A percentile compares a stretch with the other conserved stretches of the same genome.
Evolutionary conservation across 2,113 vertebrate species (phyloP).

Genomic region (Dryoscopus gambensis): DNA sequence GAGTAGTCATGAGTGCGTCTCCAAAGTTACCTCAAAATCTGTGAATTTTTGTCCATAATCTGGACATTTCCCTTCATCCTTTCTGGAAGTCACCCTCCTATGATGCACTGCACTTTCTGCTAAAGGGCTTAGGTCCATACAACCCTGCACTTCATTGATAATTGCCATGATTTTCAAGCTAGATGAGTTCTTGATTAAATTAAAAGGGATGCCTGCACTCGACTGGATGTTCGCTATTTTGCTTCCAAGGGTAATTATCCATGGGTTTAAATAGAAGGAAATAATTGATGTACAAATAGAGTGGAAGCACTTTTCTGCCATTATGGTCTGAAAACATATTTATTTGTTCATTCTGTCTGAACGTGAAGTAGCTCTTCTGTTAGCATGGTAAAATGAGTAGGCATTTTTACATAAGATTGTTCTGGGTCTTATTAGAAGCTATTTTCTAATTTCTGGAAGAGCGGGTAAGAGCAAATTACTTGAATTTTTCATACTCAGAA

Average conservation of each 20-base stretch:
- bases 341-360: constrained; percentile 35
- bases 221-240: constrained; percentile 32
- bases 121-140: neutral
- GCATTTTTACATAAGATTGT: neutral
- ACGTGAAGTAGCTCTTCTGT: constrained; percentile 18
- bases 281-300: constrained; percentile 30
- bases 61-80: neutral
- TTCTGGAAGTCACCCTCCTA: neutral
- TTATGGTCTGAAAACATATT: constrained; percentile 16
- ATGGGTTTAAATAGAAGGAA: constrained; percentile 40
- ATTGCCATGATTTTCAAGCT: constrained; percentile 29
- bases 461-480: neutral
- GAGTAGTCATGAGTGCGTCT: neutral
- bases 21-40: neutral
- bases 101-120: neutral
- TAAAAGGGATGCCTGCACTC: constrained; percentile 16
- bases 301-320: constrained; percentile 29
- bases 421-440: constrained; percentile 5
- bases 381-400: neutral
- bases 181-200: constrained; percentile 43
- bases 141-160: constrained; percentile 30
- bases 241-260: constrained; percentile 49
- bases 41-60: neutral
- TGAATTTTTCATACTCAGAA: neutral
- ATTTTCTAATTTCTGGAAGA: constrained; percentile 29